phyloP scores from a whole-genome alignment of 2,888 invertebrate species.

The Chymomyza procnemis region DNA sequence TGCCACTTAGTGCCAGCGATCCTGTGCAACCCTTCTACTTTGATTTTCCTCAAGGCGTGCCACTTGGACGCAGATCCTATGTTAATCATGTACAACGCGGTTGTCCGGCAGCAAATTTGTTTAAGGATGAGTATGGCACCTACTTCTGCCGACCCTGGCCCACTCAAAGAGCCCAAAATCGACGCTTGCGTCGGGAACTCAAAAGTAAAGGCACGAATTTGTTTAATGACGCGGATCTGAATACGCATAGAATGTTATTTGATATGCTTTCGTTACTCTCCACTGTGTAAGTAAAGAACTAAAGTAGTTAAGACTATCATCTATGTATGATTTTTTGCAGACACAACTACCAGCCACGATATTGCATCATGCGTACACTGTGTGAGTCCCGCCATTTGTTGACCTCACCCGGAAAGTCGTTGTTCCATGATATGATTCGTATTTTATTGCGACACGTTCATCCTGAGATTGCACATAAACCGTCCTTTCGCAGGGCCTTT shows the following conservation, averaged over 20 bases:
- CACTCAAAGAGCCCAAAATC: neutral
- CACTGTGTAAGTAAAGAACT: conserved; percentile 38
- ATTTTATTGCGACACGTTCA: conserved; percentile 82
- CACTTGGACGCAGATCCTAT: conserved; percentile 41
- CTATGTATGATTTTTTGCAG: conserved; percentile 34
- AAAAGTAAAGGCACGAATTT: conserved; percentile 33
- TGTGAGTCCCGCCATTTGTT: conserved; percentile 83
- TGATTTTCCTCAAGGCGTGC: conserved; percentile 43
- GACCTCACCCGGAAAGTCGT: conserved; percentile 81
- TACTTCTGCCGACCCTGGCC: conserved; percentile 47
- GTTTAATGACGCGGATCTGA: conserved; percentile 29
- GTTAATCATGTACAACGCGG: conserved; percentile 33
- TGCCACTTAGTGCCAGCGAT: conserved; percentile 55
- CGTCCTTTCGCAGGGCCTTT: conserved; percentile 51
- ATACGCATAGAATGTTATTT: conserved; percentile 55
- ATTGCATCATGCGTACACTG: conserved; percentile 83
- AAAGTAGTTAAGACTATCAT: neutral
- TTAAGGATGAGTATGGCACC: conserved; percentile 53
- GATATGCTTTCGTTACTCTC: conserved; percentile 48
- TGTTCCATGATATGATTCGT: conserved; percentile 84
- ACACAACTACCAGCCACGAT: conserved; percentile 61
- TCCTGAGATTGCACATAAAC: conserved; percentile 59
- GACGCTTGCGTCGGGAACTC: conserved; percentile 47
- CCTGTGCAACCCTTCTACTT: conserved; percentile 60
- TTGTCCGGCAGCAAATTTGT: conserved; percentile 52